These are phyloP conservation scores for Julus scandinavius DNA, from an alignment of 2,888 invertebrate genomes.

Conservation along the genomic window DNA sequence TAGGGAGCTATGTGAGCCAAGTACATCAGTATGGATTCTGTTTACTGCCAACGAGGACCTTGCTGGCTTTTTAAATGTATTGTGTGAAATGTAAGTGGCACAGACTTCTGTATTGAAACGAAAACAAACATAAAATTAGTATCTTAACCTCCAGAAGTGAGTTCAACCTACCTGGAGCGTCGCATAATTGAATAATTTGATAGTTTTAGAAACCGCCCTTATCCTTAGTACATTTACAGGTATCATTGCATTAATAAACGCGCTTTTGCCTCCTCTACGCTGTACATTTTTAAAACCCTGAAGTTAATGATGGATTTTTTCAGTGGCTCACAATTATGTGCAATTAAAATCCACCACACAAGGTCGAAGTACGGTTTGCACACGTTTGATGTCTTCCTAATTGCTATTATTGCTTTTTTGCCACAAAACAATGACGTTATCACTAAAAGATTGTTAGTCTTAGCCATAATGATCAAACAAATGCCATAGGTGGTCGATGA, in stretches of 20 bases:
- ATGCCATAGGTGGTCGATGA: no score
- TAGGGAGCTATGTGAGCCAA: not conserved
- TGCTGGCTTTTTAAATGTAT: not conserved
- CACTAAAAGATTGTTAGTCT: no score
- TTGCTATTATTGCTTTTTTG: no score
- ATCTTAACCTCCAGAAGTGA: not conserved
- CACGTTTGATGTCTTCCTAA: no score
- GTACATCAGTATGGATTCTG: no score
- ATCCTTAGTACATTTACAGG: not conserved
- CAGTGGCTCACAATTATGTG: not conserved
- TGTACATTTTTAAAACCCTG: not conserved
- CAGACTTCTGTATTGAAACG: not conserved
- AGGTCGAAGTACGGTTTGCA: not conserved
- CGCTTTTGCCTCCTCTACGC: not conserved
- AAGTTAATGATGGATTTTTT: not conserved
- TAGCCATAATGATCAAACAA: no score
- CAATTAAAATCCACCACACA: not conserved
- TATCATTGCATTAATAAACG: not conserved
- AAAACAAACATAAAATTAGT: not conserved
- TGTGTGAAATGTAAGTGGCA: slow-evolving; percentile 3
- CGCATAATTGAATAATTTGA: not conserved
- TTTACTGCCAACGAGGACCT: not conserved
- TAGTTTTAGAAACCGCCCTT: not conserved
- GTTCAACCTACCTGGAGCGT: not conserved
- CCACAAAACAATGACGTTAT: no score